Evolutionary conservation across 1,140 invertebrate genomes (phyloP).

Genomic region (Venturia canescens): DNA sequence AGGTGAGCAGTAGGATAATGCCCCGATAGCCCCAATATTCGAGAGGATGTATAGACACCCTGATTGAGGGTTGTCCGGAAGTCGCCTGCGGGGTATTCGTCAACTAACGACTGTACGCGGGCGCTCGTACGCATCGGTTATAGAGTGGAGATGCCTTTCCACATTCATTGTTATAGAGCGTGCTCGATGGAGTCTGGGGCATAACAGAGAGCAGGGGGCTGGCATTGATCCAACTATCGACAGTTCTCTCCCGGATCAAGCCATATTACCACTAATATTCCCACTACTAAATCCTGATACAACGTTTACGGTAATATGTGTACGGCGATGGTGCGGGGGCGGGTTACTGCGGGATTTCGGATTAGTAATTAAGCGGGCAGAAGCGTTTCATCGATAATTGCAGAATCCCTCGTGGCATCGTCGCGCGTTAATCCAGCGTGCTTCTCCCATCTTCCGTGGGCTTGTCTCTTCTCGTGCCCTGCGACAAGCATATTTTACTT

Average conservation of each 20-base stretch:
- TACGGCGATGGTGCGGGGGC: background rate
- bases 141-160: background rate
- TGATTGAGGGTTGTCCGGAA: background rate
- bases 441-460: background rate
- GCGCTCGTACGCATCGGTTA: background rate
- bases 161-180: background rate
- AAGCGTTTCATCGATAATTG: constrained; percentile 24
- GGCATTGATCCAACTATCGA: constrained; percentile 24
- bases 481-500: too few species aligned
- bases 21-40: too few species aligned
- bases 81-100: constrained; percentile 2
- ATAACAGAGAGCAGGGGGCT: background rate
- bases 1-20: too few species aligned
- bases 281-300: constrained; percentile 9
- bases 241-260: background rate
- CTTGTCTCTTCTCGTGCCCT: too few species aligned
- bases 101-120: background rate
- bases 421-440: background rate
- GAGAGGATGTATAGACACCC: too few species aligned
- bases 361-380: constrained; percentile 16
- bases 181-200: too few species aligned
- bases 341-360: constrained; percentile 22
- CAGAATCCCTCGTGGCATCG: background rate
- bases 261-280: constrained; percentile 25
- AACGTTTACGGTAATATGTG: constrained; percentile 8